A percentile compares a stretch with the other conserved stretches of the same genome.
phyloP scores from a whole-genome alignment of 2,888 invertebrate species.

The Eurytoma adleriae region DNA sequence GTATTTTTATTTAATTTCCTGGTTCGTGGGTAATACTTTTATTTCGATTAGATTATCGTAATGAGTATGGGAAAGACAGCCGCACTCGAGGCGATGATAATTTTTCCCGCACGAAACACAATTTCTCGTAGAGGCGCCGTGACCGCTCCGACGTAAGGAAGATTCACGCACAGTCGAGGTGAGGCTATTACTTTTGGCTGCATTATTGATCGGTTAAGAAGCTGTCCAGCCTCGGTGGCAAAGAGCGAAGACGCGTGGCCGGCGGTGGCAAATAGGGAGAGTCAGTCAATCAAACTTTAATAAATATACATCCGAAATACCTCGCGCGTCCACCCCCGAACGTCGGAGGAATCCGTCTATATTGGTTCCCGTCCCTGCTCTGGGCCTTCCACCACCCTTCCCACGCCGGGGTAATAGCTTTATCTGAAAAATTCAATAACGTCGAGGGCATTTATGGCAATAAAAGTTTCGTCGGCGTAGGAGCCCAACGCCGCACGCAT shows the following conservation, averaged over 20 bases:
- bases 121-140: too few species aligned
- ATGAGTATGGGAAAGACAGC: too few species aligned
- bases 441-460: not conserved
- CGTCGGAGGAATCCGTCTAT: slow-evolving; percentile 20
- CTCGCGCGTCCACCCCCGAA: not conserved
- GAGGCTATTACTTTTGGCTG: slow-evolving; percentile 6
- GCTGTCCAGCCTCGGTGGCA: not conserved
- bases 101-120: too few species aligned
- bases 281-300: slow-evolving; percentile 45
- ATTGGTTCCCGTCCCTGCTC: not conserved
- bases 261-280: not conserved
- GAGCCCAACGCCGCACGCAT: not conserved
- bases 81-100: too few species aligned
- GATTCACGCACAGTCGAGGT: too few species aligned
- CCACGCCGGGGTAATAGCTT: slow-evolving; percentile 6
- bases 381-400: not conserved
- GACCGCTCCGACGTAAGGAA: not conserved
- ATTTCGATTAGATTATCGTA: too few species aligned
- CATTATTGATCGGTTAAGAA: not conserved
- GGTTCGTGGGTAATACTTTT: too few species aligned
- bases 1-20: too few species aligned
- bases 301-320: slow-evolving; percentile 30
- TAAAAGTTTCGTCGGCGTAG: slow-evolving; percentile 3
- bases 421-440: slow-evolving; percentile 45
- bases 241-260: not conserved